Conservation (phyloP, 2,113 vertebrate species). For the Actenoides hombroni region DNA sequence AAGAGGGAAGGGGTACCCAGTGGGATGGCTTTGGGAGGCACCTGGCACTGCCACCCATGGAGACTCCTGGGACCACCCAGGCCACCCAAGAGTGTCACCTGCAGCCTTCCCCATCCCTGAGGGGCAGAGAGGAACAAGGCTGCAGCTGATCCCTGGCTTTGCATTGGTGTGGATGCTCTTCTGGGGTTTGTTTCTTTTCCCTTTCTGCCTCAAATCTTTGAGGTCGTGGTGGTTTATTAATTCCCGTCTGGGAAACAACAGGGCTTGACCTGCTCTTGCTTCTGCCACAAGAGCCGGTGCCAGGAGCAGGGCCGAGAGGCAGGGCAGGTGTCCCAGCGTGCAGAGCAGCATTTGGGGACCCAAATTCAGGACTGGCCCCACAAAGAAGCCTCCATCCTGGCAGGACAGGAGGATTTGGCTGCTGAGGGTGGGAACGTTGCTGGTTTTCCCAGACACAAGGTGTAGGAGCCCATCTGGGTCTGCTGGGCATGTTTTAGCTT, state of each 20-base stretch:
- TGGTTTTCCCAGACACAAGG: not conserved
- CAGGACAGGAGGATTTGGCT: not conserved
- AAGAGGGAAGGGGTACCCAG: not conserved
- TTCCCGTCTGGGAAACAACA: not conserved
- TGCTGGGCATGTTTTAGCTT: not conserved
- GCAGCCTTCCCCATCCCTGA: not conserved
- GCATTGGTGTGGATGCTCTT: not conserved
- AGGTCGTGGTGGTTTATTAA: not conserved
- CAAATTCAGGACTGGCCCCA: not conserved
- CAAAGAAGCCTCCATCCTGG: not conserved
- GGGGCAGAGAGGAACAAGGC: not conserved
- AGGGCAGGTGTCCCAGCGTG: accelerated
- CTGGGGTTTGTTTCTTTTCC: not conserved
- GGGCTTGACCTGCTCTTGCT: not conserved
- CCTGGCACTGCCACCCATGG: not conserved
- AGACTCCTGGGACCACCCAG: not conserved
- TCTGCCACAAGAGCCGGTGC: not conserved
- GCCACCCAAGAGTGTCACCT: not conserved
- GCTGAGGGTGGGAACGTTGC: not conserved
- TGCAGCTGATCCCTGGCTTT: not conserved
- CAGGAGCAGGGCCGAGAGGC: not conserved
- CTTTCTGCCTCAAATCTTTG: not conserved
- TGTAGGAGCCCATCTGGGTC: not conserved
- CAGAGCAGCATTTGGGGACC: not conserved
- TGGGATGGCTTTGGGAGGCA: accelerated